phyloP scores from a whole-genome alignment of 1,140 invertebrate species.

The silkworm (Bombyx mori) region ASM3026992v2 NC_085118.1:12241001-12241500 shows the following conservation, averaged over 20 bases:
- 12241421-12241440: slow-evolving; percentile 65
- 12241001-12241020: no score
- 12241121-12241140: no score
- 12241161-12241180: no score
- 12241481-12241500: slow-evolving; percentile 59
- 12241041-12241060: no score
- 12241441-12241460: slow-evolving; percentile 65
- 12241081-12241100: no score
- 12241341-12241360: slow-evolving; percentile 1
- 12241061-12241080: no score
- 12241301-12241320: not conserved
- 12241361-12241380: slow-evolving; percentile 33
- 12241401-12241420: slow-evolving; percentile 57
- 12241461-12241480: slow-evolving; percentile 63
- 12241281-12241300: slow-evolving; percentile 8
- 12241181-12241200: not conserved
- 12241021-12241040: no score
- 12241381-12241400: slow-evolving; percentile 50
- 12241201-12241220: not conserved
- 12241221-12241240: not conserved
- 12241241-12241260: not conserved
- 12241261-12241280: slow-evolving; percentile 9
- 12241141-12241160: no score
- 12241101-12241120: no score
- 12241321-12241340: slow-evolving; percentile 1